Percentiles rank a stretch among this genome's conserved stretches.
Conservation (phyloP, 2,113 vertebrate genomes). For the Ictalurus furcatus region DNA sequence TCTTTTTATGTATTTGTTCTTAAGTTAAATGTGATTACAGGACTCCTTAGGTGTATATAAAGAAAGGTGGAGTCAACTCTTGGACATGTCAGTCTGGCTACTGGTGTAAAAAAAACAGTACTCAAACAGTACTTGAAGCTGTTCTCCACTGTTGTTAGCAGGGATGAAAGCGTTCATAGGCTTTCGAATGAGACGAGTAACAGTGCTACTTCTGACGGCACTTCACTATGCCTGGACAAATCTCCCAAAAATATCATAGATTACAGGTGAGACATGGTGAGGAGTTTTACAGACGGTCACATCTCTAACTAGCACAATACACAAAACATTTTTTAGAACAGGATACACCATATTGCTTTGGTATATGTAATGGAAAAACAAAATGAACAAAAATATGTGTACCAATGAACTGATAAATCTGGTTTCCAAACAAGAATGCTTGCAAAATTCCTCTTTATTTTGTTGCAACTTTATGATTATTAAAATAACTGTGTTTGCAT, state of each 20-base stretch:
- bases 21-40: background rate
- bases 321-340: background rate
- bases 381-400: background rate
- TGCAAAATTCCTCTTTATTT: background rate
- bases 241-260: background rate
- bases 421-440: background rate
- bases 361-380: background rate
- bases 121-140: background rate
- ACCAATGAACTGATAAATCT: background rate
- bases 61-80: background rate
- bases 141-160: background rate
- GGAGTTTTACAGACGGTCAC: background rate
- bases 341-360: background rate
- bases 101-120: background rate
- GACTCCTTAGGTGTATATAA: background rate
- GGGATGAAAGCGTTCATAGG: background rate
- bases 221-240: background rate
- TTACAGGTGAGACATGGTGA: background rate
- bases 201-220: background rate
- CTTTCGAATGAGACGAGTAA: background rate
- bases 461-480: background rate
- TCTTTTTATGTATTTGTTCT: background rate
- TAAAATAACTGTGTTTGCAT: background rate
- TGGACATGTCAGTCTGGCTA: constrained; percentile 12
- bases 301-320: background rate